phyloP scores from a whole-genome alignment of 2,797 vertebrate species.

The Sciurus vulgaris region DNA sequence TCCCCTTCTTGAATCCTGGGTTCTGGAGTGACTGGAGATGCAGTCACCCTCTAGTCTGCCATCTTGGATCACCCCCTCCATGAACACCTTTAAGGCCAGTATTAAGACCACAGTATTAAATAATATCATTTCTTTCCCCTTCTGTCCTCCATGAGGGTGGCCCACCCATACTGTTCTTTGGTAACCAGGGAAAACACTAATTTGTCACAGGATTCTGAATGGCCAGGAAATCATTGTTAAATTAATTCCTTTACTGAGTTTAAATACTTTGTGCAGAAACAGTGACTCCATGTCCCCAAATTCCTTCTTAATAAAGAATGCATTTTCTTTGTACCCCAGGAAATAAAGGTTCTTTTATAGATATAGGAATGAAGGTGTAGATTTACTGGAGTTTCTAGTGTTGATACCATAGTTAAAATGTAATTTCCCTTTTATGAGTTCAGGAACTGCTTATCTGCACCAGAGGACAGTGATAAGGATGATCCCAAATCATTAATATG shows the following conservation, averaged over 20 bases:
- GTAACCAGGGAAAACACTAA: neutral
- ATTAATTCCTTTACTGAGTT: constrained; percentile 30
- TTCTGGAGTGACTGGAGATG: too few relatives aligned
- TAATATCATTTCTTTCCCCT: neutral
- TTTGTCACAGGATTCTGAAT: constrained; percentile 43
- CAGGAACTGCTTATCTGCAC: neutral
- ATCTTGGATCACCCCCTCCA: too few relatives aligned
- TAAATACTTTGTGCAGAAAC: constrained; percentile 50
- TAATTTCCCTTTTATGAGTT: neutral
- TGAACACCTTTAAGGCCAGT: neutral
- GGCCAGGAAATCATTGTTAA: constrained; percentile 47
- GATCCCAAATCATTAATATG: neutral
- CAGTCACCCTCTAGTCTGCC: too few relatives aligned
- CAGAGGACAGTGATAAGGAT: constrained; percentile 13
- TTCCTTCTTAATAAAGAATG: constrained; percentile 14
- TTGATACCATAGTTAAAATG: constrained; percentile 37
- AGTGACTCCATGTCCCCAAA: neutral
- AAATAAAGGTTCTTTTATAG: neutral
- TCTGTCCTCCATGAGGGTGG: neutral
- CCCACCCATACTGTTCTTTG: neutral
- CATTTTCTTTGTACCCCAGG: neutral
- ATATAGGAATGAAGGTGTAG: neutral
- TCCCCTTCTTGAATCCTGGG: too few relatives aligned
- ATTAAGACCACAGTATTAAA: neutral
- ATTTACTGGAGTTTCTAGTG: neutral